Percentiles rank a stretch among this genome's conserved stretches.
These are phyloP conservation scores for Aphaenogaster rudis DNA, from an alignment of 1,140 invertebrate species.

Conservation along the genomic window DNA sequence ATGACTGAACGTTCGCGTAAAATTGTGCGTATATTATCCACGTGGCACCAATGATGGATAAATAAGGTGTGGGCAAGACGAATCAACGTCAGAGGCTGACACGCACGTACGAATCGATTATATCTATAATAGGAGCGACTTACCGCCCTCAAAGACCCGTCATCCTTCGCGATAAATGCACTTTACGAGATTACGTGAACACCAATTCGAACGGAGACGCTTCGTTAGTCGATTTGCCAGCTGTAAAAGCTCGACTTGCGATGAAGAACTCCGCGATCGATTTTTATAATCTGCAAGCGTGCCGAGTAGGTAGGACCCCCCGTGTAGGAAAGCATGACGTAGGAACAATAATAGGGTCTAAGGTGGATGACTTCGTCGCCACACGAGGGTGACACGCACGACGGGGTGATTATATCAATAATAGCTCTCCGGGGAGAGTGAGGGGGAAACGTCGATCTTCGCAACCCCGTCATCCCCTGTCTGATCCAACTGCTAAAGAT, in stretches of 20 bases:
- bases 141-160: background rate
- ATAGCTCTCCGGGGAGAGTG: constrained; percentile 68
- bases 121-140: constrained; percentile 55
- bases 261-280: constrained; percentile 19
- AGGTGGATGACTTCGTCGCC: constrained; percentile 70
- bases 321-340: constrained; percentile 33
- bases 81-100: constrained; percentile 51
- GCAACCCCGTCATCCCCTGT: constrained; percentile 45
- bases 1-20: background rate
- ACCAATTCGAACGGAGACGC: background rate
- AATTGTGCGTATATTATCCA: constrained; percentile 17
- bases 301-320: constrained; percentile 30
- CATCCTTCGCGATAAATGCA: constrained; percentile 43
- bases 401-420: constrained; percentile 77
- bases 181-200: constrained; percentile 52
- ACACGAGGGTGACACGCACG: constrained; percentile 74
- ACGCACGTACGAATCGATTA: constrained; percentile 56
- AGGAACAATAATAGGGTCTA: constrained; percentile 69
- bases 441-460: constrained; percentile 57
- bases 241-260: background rate
- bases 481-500: constrained; percentile 61
- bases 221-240: constrained; percentile 64
- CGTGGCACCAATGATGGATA: background rate
- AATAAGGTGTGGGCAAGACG: constrained; percentile 11
- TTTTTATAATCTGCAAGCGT: constrained; percentile 54